Base-by-base conservation (phyloP, 2,888 invertebrate genomes). In the Drosophila neoperkinsi region DNA sequence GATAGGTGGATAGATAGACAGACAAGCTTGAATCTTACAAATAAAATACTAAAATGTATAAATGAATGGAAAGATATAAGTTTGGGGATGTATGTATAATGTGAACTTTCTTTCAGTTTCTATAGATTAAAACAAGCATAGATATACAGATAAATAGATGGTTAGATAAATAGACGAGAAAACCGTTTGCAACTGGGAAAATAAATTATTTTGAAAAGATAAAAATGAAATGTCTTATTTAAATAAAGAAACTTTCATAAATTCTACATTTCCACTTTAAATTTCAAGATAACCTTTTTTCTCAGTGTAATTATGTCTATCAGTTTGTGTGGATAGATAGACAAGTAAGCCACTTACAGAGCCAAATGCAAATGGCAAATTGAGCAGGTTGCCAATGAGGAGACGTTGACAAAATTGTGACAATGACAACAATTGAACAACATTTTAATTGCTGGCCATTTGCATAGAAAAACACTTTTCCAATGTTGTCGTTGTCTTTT, bases 401-500 rank as follows among this genome's bases (percentile, higher is more conserved):
- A 61, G 72, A 52, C 69, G 73, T 30, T 70, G 74, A 84, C 75
- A 78, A 57, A 74, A 65, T 55, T 66, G 69, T 74, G 76, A 62
- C 84, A 83, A 58, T 69, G 87, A 76, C 76, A 84, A 76, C 77
- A 88, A 86, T 79, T 88, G 87, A 84, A 84, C 89, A 72, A 77
- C 57, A 77, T 85, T 89, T 84, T 87, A 87, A 89, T 84, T 84
- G 77, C 81, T 77, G 74, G 74, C 72, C 86, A 78, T 88, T 83
- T 85, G 85, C 81, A 79, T 88, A 77, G 68, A 62, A 67, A 77
- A 55, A 30, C 56, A 28, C 16, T 18, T n/a, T 25, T 46, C 46
- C 46, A 46, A 46, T 25, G 16, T 46, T 16, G 21, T 25, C 25
- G 46, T 25, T 46, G 46, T 46, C 4, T 16, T n/a, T 28, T 6